phyloP scores from a whole-genome alignment of 2,113 vertebrate genomes.

The Xenopus borealis region DNA sequence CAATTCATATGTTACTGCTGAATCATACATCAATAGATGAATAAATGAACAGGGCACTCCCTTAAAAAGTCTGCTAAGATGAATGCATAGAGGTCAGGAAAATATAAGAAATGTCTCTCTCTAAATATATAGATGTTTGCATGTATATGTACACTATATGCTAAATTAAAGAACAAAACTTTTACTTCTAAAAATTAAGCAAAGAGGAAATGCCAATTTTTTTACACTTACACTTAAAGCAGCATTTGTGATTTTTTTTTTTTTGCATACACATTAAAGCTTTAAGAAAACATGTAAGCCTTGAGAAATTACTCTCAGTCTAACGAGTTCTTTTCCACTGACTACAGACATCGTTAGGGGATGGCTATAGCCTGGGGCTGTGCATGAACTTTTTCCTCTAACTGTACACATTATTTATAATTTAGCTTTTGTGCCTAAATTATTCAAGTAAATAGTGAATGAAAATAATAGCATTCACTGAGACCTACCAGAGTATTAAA shows the following conservation, averaged over 20 bases:
- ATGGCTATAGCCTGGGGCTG: constrained; percentile 88
- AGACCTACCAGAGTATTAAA: constrained; percentile 88
- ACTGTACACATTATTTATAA: constrained; percentile 99
- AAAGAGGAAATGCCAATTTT: too few relatives aligned
- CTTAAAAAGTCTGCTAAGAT: too few relatives aligned
- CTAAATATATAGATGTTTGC: too few relatives aligned
- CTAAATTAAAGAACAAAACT: too few relatives aligned
- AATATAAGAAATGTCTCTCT: too few relatives aligned
- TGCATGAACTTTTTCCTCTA: constrained; percentile 97
- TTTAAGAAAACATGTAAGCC: constrained; percentile 88
- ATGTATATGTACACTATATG: too few relatives aligned
- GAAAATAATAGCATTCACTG: constrained; percentile 98
- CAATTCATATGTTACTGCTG: too few relatives aligned
- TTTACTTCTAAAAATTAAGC: too few relatives aligned
- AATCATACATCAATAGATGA: too few relatives aligned
- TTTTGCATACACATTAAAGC: constrained; percentile 76
- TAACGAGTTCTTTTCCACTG: constrained; percentile 91
- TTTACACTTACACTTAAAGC: constrained; percentile 45
- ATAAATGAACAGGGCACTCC: too few relatives aligned
- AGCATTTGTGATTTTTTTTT: constrained; percentile 68
- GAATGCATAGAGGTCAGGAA: too few relatives aligned
- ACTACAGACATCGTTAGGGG: constrained; percentile 98
- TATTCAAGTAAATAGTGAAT: constrained; percentile 98
- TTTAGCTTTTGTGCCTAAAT: constrained; percentile 95
- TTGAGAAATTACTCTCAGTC: constrained; percentile 93